Conservation (phyloP, 2,797 vertebrate species). For the Macropodus opercularis region DNA sequence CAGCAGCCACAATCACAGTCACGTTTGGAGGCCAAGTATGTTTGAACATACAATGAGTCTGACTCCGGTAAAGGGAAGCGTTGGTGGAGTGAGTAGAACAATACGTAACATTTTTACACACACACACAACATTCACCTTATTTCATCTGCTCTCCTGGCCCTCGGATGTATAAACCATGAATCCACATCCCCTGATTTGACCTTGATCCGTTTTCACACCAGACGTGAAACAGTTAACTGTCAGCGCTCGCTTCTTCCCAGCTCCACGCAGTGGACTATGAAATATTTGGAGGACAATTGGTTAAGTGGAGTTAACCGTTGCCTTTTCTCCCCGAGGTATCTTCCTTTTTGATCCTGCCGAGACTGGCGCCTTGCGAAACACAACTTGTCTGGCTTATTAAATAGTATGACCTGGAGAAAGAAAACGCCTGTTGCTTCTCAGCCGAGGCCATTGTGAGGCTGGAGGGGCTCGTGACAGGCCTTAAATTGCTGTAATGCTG, state of each 20-base stretch:
- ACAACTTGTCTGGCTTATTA: slow-evolving; percentile 89
- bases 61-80: no score
- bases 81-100: no score
- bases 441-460: slow-evolving; percentile 78
- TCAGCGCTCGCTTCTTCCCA: slow-evolving; percentile 67
- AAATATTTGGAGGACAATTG: slow-evolving; percentile 85
- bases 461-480: slow-evolving; percentile 79
- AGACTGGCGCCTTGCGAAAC: slow-evolving; percentile 88
- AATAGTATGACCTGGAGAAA: slow-evolving; percentile 84
- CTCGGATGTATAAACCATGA: no score
- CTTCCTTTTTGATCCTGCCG: slow-evolving; percentile 86
- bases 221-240: slow-evolving; percentile 74
- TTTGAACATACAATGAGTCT: no score
- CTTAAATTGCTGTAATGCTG: slow-evolving; percentile 82
- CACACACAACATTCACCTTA: no score
- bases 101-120: no score
- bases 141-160: no score
- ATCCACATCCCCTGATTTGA: no score
- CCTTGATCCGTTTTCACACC: neutral
- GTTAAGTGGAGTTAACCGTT: slow-evolving; percentile 85
- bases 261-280: slow-evolving; percentile 77
- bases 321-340: slow-evolving; percentile 86
- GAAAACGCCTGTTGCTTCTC: slow-evolving; percentile 85
- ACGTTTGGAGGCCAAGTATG: no score
- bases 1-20: neutral